These are phyloP conservation scores for Phoeniculus purpureus DNA, from an alignment of 2,797 vertebrate species.

Conservation along the genomic window DNA sequence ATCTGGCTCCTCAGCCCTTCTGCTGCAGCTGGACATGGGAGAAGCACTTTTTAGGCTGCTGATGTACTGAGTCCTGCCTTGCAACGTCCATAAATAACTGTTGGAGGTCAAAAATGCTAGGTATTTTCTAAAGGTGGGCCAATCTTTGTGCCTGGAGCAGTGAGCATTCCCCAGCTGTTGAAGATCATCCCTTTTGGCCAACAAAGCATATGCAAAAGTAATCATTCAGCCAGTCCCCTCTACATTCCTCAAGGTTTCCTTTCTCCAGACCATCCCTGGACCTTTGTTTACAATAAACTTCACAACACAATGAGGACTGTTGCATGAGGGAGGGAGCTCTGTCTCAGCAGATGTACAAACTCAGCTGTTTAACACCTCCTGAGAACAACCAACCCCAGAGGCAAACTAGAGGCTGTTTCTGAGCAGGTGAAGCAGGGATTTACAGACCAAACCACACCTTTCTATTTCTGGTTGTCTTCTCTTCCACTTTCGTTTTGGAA, in stretches of 20 bases:
- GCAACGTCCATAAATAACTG: not conserved
- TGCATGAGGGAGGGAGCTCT: accelerated
- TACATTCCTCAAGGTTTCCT: not conserved
- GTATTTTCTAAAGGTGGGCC: not conserved
- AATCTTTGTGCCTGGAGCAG: not conserved
- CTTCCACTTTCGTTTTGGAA: not conserved
- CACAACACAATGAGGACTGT: conserved; percentile 4
- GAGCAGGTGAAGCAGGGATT: not conserved
- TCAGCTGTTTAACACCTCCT: not conserved
- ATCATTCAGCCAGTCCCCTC: not conserved
- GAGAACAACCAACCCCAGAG: not conserved
- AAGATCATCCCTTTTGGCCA: not conserved
- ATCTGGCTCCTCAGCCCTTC: not conserved
- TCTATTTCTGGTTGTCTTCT: not conserved
- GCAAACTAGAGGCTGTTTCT: not conserved
- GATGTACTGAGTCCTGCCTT: not conserved
- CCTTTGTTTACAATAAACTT: not conserved
- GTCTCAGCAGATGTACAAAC: not conserved
- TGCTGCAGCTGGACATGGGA: not conserved
- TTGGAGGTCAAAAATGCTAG: conserved; percentile 8
- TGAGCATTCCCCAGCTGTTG: not conserved
- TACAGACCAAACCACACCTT: accelerated
- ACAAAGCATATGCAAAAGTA: not conserved
- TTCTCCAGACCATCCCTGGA: not conserved
- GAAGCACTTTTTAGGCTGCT: not conserved